Evolutionary conservation across 1,140 invertebrate species (phyloP), one percentile per base, ranked within the genome.

Genomic region (Zaprionus gabonicus): DNA sequence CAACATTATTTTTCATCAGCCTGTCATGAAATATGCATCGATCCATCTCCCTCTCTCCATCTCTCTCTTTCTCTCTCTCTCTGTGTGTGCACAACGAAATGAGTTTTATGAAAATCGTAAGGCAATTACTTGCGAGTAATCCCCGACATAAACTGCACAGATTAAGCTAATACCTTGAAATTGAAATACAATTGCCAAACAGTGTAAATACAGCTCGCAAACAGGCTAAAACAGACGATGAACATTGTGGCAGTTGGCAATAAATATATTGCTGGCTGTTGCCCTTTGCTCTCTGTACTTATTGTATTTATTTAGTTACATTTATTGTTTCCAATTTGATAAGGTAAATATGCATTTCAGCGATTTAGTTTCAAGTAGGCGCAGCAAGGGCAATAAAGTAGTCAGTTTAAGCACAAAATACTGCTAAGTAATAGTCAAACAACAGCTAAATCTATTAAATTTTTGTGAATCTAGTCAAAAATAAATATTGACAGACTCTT

Each of bases 181-280:
- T 71, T 71, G 68, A 71, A 65, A 76, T 71, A 27, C 44, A 76
- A 76, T 76, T 76, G 72, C 58, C 67, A 58, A 41, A 74, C 63
- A 63, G 59, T 74, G 57, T 74, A 69, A 74, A 74, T 69, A 31
- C 36, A 17, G 38, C 20, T n/a, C 15, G 7, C 46, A 60, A 60
- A 60, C 12, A 38, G n/a, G 23, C 62, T n/a, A 55, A 65, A 44
- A 41, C 27, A 28, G 9, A 27, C 44, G 13, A 27, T 51, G 12
- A 51, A 51, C 64, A 64, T 49, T 36, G 13, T 59, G 13, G 17
- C 27, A 12, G n/a, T 27, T 20, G 4, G 41, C 27, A 27, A 71
- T 74, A 69, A 74, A 74, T 69, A 56, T n/a, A 56, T n/a, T 62
- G 49, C 31, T 62, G 57, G 13, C 9, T 44, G 68, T 67, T 68